A percentile compares a stretch with the other conserved stretches of the same genome.
These are phyloP conservation scores for Pissodes strobi DNA, from an alignment of 1,140 invertebrate genomes.

Conservation along the genomic window DNA sequence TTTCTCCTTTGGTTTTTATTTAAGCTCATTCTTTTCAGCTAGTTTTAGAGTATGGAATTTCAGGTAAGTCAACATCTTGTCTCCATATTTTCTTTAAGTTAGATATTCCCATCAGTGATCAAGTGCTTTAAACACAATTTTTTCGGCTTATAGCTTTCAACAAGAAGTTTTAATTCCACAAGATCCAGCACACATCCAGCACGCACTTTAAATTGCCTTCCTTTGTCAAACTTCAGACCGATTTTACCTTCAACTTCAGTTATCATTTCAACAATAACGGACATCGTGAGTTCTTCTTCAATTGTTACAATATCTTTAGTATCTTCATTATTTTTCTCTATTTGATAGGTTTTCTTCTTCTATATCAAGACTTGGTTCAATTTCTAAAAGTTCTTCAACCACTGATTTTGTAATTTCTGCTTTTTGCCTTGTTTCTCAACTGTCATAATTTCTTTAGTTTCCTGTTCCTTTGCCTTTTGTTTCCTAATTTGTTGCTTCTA, in stretches of 20 bases:
- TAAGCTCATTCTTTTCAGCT: slow-evolving; percentile 42
- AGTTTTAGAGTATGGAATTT: slow-evolving; percentile 47
- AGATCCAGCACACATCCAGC: too few relatives aligned
- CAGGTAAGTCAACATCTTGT: slow-evolving; percentile 34
- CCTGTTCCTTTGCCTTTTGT: slow-evolving; percentile 41
- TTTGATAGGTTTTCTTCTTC: slow-evolving; percentile 45
- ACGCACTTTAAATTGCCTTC: slow-evolving; percentile 43
- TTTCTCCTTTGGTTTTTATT: slow-evolving; percentile 46
- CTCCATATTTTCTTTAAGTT: slow-evolving; percentile 35
- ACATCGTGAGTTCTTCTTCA: slow-evolving; percentile 39
- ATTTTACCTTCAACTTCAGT: slow-evolving; percentile 53
- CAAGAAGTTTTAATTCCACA: too few relatives aligned
- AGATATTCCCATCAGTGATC: too few relatives aligned
- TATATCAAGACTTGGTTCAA: slow-evolving; percentile 31
- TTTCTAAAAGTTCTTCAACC: slow-evolving; percentile 52
- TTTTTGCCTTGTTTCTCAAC: slow-evolving; percentile 37
- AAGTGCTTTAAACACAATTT: too few relatives aligned
- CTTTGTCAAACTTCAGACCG: slow-evolving; percentile 49
- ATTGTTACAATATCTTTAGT: slow-evolving; percentile 46
- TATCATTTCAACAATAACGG: slow-evolving; percentile 50
- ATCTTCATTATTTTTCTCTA: slow-evolving; percentile 46
- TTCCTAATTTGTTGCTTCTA: slow-evolving; percentile 46
- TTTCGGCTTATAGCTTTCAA: too few relatives aligned
- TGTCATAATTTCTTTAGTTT: slow-evolving; percentile 46
- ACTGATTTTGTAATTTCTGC: slow-evolving; percentile 41